A percentile compares a stretch with the other conserved stretches of the same genome.
Conservation (phyloP, 1,140 invertebrate genomes). For the Luehdorfia chinensis region DNA sequence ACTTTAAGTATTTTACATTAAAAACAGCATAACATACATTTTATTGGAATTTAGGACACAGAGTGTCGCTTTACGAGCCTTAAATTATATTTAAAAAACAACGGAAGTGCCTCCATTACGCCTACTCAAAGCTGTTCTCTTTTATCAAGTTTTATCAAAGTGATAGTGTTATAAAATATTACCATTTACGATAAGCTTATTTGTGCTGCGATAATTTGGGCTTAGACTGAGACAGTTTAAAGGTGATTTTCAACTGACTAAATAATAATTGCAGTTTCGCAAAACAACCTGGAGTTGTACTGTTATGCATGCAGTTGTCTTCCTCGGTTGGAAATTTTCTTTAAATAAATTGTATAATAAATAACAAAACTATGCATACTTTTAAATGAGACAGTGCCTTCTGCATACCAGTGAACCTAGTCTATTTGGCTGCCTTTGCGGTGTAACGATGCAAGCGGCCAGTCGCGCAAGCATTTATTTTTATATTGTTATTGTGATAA, state of each 20-base stretch:
- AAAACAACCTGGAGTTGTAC: constrained; percentile 42
- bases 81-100: constrained; percentile 25
- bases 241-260: constrained; percentile 17
- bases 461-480: constrained; percentile 73
- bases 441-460: constrained; percentile 35
- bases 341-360: background rate
- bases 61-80: constrained; percentile 32
- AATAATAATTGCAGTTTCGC: background rate
- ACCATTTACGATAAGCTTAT: constrained; percentile 13
- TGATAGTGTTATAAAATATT: constrained; percentile 13
- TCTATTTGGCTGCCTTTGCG: constrained; percentile 48
- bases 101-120: constrained; percentile 34
- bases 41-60: constrained; percentile 23
- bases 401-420: constrained; percentile 65
- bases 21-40: constrained; percentile 8
- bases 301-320: constrained; percentile 22
- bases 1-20: constrained; percentile 17
- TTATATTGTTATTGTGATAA: constrained; percentile 70
- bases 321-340: too few species aligned
- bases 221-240: background rate
- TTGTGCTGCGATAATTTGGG: constrained; percentile 7
- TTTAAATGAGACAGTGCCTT: constrained; percentile 55
- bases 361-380: constrained; percentile 16
- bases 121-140: constrained; percentile 19
- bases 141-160: constrained; percentile 18